A percentile compares a stretch with the other conserved stretches of the same genome.
phyloP scores from a whole-genome alignment of 1,140 invertebrate genomes.

The Drosophila cardini region DNA sequence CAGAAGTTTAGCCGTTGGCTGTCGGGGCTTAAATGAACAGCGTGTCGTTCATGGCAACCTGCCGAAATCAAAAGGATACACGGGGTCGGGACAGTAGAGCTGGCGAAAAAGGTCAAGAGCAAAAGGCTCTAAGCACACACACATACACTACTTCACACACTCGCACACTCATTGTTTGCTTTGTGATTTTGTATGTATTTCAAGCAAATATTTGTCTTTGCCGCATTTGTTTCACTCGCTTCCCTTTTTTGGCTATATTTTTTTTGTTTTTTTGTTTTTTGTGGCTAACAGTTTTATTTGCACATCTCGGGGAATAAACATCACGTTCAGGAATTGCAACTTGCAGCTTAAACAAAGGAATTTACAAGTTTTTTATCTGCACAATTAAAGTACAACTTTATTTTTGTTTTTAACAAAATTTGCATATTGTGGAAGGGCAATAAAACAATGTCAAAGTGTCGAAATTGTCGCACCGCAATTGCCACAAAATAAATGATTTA shows the following conservation, averaged over 20 bases:
- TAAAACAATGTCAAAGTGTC: slow-evolving; percentile 28
- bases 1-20: slow-evolving; percentile 30
- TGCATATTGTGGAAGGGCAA: slow-evolving; percentile 20
- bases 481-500: slow-evolving; percentile 71
- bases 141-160: neutral
- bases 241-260: no score
- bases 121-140: slow-evolving; percentile 53
- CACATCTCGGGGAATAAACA: slow-evolving; percentile 16
- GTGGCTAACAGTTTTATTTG: slow-evolving; percentile 24
- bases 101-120: slow-evolving; percentile 69
- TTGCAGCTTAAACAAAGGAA: slow-evolving; percentile 24
- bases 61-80: slow-evolving; percentile 31
- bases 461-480: slow-evolving; percentile 31
- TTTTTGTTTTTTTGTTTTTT: neutral
- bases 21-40: slow-evolving; percentile 35
- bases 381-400: slow-evolving; percentile 22
- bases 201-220: slow-evolving; percentile 61
- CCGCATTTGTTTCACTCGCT: slow-evolving; percentile 45
- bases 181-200: slow-evolving; percentile 38
- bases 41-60: slow-evolving; percentile 32
- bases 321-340: slow-evolving; percentile 16
- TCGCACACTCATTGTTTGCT: slow-evolving; percentile 41
- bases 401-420: slow-evolving; percentile 21
- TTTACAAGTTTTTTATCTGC: slow-evolving; percentile 7
- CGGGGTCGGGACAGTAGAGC: slow-evolving; percentile 23